Evolutionary conservation across 2,797 vertebrate genomes (phyloP), one percentile per base, ranked within the genome.

Genomic region (Smutsia gigantea): DNA sequence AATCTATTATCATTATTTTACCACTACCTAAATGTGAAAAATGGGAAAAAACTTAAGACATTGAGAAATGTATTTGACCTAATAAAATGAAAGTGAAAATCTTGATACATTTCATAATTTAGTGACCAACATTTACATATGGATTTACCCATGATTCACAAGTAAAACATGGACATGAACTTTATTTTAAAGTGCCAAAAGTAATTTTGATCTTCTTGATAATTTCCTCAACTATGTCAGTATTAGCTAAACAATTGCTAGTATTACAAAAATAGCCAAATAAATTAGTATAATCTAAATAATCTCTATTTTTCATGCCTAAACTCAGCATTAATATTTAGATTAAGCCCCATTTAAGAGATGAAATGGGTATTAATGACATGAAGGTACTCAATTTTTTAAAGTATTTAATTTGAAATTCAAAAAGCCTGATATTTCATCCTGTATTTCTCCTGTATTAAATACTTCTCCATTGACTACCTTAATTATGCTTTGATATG

Each of bases 361-460:
- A 94, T 85, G n/a, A 68, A 69, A 85, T 63, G 23, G 34, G 79
- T 84, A 61, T 94, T 94, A 75, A 59, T 69, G 90, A 49, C 71
- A 63, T 53, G 25, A 90, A 66, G 21, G 68, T 61, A 89, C 66
- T 84, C 78, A 46, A 69, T 85, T 90, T 49, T 39, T 39, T 39
- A 4, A 39, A 39, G 39, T 39, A 39, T 39, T 39, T 39, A 39
- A 39, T 39, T 39, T 39, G 39, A 39, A 39, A 39, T 39, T 39
- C 39, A 39, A 39, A 39, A 39, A 39, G 4, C 39, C 39, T 39
- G 46, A 84, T 11, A 61, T 86, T 46, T 81, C 49, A n/a, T n/a
- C 51, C 55, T 74, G 42, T 95, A 27, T 63, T 66, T 85, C 51
- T 81, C 27, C 55, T 64, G 5, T 64, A 63, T 81, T 46, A 46